These are phyloP conservation scores for Telmatherina bonti DNA, from an alignment of 2,797 vertebrate genomes.

Conservation along the genomic window DNA sequence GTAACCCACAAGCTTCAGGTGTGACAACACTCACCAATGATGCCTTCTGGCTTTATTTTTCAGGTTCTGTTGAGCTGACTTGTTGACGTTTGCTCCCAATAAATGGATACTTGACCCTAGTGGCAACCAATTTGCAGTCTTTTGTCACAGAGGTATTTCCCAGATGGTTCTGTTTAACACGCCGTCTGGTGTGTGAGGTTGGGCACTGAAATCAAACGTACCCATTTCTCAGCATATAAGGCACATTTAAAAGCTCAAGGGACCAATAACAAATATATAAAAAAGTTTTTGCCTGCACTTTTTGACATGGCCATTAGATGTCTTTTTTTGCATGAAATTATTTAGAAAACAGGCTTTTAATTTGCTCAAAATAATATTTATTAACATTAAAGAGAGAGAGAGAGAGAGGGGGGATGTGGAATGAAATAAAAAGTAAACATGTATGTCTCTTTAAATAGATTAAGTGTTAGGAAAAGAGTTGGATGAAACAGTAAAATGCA, in stretches of 20 bases:
- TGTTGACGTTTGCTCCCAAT: not conserved
- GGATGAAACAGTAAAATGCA: not conserved
- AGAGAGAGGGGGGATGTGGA: not conserved
- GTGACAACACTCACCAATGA: no score
- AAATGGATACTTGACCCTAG: not conserved
- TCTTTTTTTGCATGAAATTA: not conserved
- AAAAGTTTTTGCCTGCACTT: not conserved
- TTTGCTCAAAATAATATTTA: not conserved
- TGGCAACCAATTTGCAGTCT: not conserved
- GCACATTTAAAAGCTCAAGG: no score
- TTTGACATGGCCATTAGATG: not conserved
- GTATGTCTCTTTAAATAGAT: no score
- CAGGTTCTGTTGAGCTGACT: not conserved
- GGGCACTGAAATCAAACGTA: not conserved
- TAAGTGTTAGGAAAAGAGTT: no score
- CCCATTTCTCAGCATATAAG: not conserved
- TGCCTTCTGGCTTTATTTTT: not conserved
- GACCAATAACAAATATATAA: no score
- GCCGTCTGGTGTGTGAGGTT: no score
- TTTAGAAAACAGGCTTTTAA: no score
- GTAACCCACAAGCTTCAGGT: not conserved
- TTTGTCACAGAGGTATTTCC: not conserved
- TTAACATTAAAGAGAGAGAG: not conserved
- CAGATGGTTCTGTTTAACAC: not conserved
- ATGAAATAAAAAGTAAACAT: no score